phyloP scores from a whole-genome alignment of 1,140 invertebrate species.

The Drosophila lini region DNA sequence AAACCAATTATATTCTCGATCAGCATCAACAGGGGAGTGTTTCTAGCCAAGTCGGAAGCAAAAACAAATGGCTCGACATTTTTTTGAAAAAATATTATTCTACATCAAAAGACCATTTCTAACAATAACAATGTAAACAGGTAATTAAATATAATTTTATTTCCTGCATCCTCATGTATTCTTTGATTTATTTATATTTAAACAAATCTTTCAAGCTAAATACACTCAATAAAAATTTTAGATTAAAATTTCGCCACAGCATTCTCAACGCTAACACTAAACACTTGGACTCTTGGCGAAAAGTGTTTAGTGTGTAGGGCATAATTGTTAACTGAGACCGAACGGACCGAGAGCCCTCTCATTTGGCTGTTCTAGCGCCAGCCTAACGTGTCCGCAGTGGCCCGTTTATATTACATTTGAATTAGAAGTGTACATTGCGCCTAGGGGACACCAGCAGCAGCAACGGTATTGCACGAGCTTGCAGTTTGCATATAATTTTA shows the following conservation, averaged over 20 bases:
- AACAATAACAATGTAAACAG: background rate
- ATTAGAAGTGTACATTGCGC: conserved; percentile 80
- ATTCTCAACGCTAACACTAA: background rate
- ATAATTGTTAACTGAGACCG: background rate
- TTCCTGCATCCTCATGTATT: background rate
- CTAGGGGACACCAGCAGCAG: conserved; percentile 49
- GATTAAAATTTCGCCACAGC: background rate
- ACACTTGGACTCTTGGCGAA: background rate
- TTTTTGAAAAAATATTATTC: background rate
- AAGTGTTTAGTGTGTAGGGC: background rate
- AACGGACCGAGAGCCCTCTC: conserved; percentile 23
- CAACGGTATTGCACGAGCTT: conserved; percentile 37
- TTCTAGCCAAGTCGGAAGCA: no score
- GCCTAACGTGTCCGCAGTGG: conserved; percentile 45
- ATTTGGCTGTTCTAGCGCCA: conserved; percentile 28
- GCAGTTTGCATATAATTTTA: conserved; percentile 73
- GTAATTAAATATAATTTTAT: background rate
- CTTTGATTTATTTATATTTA: background rate
- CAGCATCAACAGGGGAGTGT: no score
- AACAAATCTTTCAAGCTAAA: background rate
- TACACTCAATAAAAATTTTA: background rate
- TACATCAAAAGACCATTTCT: background rate
- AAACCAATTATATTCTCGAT: no score
- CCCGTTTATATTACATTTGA: conserved; percentile 73
- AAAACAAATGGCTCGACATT: no score